Evolutionary conservation across 2,113 vertebrate genomes (phyloP).

Genomic region (Pelecanus crispus): DNA sequence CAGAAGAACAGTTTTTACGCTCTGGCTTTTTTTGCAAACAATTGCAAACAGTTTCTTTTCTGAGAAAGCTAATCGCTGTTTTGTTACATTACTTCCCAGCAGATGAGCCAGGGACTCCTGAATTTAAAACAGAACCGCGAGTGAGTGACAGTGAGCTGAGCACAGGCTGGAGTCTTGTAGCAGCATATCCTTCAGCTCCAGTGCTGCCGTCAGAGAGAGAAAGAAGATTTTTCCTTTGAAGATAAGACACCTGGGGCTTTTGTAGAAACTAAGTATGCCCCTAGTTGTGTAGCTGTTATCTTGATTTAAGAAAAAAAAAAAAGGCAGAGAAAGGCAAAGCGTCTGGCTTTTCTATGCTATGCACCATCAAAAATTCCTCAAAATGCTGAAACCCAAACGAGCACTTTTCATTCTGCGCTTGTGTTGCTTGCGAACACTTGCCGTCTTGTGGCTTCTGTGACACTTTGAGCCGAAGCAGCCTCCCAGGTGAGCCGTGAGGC

Average conservation of each 20-base stretch:
- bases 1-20: not conserved
- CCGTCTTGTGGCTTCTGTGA: not conserved
- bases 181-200: slow-evolving; percentile 4
- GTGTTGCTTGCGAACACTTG: not conserved
- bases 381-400: not conserved
- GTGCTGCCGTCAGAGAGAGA: not conserved
- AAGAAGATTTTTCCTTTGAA: slow-evolving; percentile 7
- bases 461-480: not conserved
- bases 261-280: not conserved
- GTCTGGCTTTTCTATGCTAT: not conserved
- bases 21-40: no score
- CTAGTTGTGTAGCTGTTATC: not conserved
- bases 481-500: not conserved
- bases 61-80: not conserved
- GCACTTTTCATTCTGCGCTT: not conserved
- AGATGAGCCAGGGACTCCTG: not conserved
- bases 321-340: not conserved
- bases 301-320: not conserved
- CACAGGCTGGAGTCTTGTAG: not conserved
- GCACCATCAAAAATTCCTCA: not conserved
- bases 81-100: not conserved
- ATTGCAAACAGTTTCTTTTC: not conserved
- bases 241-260: slow-evolving; percentile 13
- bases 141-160: not conserved
- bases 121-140: not conserved